These are phyloP conservation scores for Brenthis ino DNA, from an alignment of 2,888 invertebrate species.

Conservation along the genomic window DNA sequence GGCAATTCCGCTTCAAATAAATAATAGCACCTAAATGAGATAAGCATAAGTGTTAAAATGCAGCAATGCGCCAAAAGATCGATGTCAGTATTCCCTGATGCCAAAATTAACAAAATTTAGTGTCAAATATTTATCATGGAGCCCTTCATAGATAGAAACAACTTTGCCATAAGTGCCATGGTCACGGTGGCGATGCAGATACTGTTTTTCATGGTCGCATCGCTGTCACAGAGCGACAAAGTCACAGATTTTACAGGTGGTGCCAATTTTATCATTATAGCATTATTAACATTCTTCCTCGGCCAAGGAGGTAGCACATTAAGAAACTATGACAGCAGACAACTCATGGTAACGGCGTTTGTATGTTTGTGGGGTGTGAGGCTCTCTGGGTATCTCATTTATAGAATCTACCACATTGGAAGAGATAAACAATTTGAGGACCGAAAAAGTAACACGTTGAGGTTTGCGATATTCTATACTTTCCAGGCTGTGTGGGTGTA, in stretches of 20 bases:
- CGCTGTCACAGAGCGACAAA: slow-evolving; percentile 93
- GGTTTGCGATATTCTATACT: slow-evolving; percentile 96
- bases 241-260: slow-evolving; percentile 97
- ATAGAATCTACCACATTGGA: slow-evolving; percentile 94
- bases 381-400: slow-evolving; percentile 93
- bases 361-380: slow-evolving; percentile 94
- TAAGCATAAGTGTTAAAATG: slow-evolving; percentile 51
- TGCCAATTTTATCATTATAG: slow-evolving; percentile 94
- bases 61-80: slow-evolving; percentile 69
- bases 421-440: slow-evolving; percentile 96
- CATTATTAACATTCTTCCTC: slow-evolving; percentile 92
- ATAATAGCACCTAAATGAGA: slow-evolving; percentile 37
- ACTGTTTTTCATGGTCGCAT: slow-evolving; percentile 93
- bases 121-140: slow-evolving; percentile 81
- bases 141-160: slow-evolving; percentile 90
- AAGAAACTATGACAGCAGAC: slow-evolving; percentile 92
- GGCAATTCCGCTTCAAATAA: slow-evolving; percentile 26
- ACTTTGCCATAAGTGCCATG: slow-evolving; percentile 93
- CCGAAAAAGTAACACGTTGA: slow-evolving; percentile 90
- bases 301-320: slow-evolving; percentile 88
- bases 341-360: slow-evolving; percentile 94
- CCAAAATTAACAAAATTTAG: slow-evolving; percentile 59
- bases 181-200: slow-evolving; percentile 93
- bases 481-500: slow-evolving; percentile 97
- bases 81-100: slow-evolving; percentile 58